Evolutionary conservation across 2,113 vertebrate species (phyloP).

Genomic region (Apteryx mantelli): DNA sequence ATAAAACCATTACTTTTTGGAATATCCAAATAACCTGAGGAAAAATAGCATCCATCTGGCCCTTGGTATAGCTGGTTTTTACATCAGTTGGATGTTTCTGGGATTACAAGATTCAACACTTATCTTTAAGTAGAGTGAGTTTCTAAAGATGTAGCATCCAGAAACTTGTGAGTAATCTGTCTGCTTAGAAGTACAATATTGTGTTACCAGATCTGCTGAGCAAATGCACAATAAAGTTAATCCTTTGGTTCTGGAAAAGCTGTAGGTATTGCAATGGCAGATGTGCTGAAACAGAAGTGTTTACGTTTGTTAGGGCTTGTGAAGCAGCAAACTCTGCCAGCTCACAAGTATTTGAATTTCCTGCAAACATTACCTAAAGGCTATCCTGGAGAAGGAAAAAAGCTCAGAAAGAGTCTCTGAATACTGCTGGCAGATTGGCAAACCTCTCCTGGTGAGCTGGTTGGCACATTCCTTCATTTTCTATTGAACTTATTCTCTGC

Average conservation of each 20-base stretch:
- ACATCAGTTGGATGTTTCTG: constrained; percentile 75
- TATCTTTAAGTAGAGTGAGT: constrained; percentile 74
- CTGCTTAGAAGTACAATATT: constrained; percentile 74
- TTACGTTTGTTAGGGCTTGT: constrained; percentile 41
- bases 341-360: constrained; percentile 51
- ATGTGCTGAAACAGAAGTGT: constrained; percentile 74
- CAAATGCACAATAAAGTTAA: constrained; percentile 80
- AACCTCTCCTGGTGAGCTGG: background rate
- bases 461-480: background rate
- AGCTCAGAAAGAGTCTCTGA: background rate
- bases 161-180: constrained; percentile 77
- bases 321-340: constrained; percentile 6
- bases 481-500: background rate
- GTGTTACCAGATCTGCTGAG: constrained; percentile 79
- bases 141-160: constrained; percentile 78
- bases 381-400: background rate
- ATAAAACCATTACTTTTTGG: constrained; percentile 68
- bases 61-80: constrained; percentile 66
- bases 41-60: constrained; percentile 77
- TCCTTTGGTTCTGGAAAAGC: constrained; percentile 72
- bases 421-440: background rate
- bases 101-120: constrained; percentile 74
- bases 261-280: constrained; percentile 72
- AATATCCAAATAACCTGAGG: constrained; percentile 69
- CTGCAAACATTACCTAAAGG: constrained; percentile 7